Evolutionary conservation across 2,113 vertebrate species (phyloP), one percentile per base, ranked within the genome.

Genomic region (Macquaria ambigua): DNA sequence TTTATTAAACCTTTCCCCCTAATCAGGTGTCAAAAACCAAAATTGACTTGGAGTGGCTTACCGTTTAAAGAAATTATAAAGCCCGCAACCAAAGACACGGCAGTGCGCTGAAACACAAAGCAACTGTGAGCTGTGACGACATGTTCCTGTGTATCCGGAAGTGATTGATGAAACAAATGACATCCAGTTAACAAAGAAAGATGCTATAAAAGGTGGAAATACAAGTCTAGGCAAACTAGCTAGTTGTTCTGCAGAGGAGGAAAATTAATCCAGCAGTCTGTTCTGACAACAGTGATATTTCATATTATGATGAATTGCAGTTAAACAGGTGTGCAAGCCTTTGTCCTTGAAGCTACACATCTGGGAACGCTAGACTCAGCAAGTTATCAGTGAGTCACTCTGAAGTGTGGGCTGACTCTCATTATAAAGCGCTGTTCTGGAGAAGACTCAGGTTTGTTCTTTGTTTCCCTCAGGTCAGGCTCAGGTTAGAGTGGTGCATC

Each of bases 141-240:
- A n/a, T 70, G 72, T n/a, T 37, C 25, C 20, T 34, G 14, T n/a
- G 6, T 23, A 25, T 11, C 50, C 39, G 43, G 11, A 23, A 43
- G 68, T 52, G 48, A 83, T 83, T 83, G 43, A 59, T 67, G n/a
- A 75, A 68, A 89, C 20, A 68, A 80, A 56, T 66, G 11, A 48
- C 4, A 31, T 6, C 6, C 5, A 28, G 0, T 11, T 46, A 18
- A 39, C 34, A 48, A 83, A 66, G 31, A 81, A 34, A 53, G 25
- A 59, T 8, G 55, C 53, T 48, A 31, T 56, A 6, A 72, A 78
- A 77, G 48, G 39, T 28, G 56, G 1, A 83, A 74, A 64, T 67
- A 31, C 79, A 81, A 74, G 70, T 83, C 59, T 1, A 56, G 72
- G 23, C 83, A 79, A 74, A 81, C 14, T 1, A 23, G 0, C 0